Conservation (phyloP, 2,888 invertebrate genomes). For the Itoplectis maculator region DNA sequence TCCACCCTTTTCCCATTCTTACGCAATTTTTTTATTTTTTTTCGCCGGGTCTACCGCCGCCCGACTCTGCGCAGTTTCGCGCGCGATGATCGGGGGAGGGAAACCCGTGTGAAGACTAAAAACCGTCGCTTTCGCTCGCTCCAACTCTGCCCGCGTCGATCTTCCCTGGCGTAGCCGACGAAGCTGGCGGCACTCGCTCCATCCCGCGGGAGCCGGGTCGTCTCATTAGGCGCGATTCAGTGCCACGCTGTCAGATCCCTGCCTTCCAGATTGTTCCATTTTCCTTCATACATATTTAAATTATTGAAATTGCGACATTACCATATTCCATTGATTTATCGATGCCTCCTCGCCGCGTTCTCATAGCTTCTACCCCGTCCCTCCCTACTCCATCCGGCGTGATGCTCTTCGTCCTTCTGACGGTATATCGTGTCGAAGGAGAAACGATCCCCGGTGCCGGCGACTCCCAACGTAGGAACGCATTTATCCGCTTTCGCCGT, state of each 20-base stretch:
- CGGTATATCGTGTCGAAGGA: constrained; percentile 54
- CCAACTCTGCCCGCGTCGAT: constrained; percentile 27
- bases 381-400: constrained; percentile 55
- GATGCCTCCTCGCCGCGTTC: constrained; percentile 74
- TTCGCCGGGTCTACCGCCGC: too few relatives aligned
- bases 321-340: constrained; percentile 84
- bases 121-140: constrained; percentile 22
- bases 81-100: constrained; percentile 14
- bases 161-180: constrained; percentile 21
- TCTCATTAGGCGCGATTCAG: constrained; percentile 83
- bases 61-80: neutral
- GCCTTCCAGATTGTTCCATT: constrained; percentile 83
- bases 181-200: constrained; percentile 43
- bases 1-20: constrained; percentile 26
- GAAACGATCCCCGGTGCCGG: constrained; percentile 41
- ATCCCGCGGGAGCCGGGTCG: constrained; percentile 78
- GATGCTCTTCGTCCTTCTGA: constrained; percentile 44
- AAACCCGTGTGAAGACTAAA: constrained; percentile 29
- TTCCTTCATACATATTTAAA: constrained; percentile 84
- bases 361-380: constrained; percentile 36
- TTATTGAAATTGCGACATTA: constrained; percentile 83
- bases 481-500: constrained; percentile 1
- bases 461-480: constrained; percentile 8
- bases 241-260: constrained; percentile 79
- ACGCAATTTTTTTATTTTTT: constrained; percentile 29